Evolutionary conservation across 2,797 vertebrate species (phyloP).

Genomic region (Todus mexicanus): DNA sequence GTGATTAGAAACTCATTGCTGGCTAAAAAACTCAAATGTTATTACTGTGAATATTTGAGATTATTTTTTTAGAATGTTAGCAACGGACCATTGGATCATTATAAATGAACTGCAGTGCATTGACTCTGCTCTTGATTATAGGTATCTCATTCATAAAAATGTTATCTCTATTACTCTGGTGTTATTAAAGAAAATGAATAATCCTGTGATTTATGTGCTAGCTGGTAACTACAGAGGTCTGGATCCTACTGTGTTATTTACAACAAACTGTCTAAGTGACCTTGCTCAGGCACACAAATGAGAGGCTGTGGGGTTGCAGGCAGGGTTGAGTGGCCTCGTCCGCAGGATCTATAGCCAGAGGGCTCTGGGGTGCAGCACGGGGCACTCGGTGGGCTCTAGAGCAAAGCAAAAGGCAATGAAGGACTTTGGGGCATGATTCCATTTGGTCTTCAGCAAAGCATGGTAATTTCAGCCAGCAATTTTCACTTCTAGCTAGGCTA

Average conservation of each 20-base stretch:
- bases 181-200: slow-evolving; percentile 12
- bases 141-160: neutral
- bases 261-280: neutral
- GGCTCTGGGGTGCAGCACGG: neutral
- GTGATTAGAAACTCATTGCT: neutral
- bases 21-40: neutral
- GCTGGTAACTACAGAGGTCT: neutral
- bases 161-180: neutral
- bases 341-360: neutral
- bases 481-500: neutral
- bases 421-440: neutral
- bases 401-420: neutral
- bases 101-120: neutral
- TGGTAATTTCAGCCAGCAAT: neutral
- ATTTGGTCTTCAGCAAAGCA: neutral
- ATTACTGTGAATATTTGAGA: neutral
- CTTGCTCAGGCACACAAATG: neutral
- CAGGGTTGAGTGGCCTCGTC: neutral
- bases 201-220: neutral
- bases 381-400: neutral
- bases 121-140: neutral
- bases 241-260: neutral
- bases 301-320: neutral
- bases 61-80: neutral
- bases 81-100: neutral